Evolutionary conservation across 2,113 vertebrate genomes (phyloP), one percentile per base, ranked within the genome.

Genomic region (Nymphicus hollandicus): DNA sequence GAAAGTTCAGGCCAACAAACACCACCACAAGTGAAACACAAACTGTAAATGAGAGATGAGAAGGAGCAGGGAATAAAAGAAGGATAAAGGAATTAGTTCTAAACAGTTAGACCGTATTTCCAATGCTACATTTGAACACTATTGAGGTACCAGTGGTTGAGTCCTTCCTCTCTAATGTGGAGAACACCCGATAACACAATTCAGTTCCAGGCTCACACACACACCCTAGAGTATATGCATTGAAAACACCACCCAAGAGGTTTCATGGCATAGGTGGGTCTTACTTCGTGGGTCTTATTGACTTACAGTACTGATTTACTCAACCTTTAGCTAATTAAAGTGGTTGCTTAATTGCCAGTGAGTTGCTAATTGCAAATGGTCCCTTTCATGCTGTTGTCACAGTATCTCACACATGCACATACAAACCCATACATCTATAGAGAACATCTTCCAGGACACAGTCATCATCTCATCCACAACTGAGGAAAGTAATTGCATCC

Each of bases 121-220:
- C 86, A 91, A 6, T 56, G 94, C 84, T 91, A 86, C 89, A 81
- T 81, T 22, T 84, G 88, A 68, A 49, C 79, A 71, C 18, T 35
- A 11, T 2, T 92, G 93, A 96, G 97, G 96, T 94, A 94, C 94
- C 86, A 71, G 88, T 27, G 91, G 86, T 79, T 82, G 93, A 84
- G 87, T 81, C 12, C 2, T 17, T 50, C 65, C 93, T 70, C 61
- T 31, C 2, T 4, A 23, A 53, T 0, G 15, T 8, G 60, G 78
- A 55, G 70, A 88, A 76, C 61, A 76, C 68, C 83, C 58, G 83
- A 56, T 4, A 63, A n/a, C 4, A 28, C 5, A 31, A 72, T 93
- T 49, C 35, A 22, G 61, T 14, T 52, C 72, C 20, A 24, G 50
- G 63, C 74, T 81, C 69, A 58, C 5, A 50, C 63, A 19, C 86